These are phyloP conservation scores for Pristionchus exspectatus DNA, from an alignment of 2,888 invertebrate genomes.

Conservation along the genomic window DNA sequence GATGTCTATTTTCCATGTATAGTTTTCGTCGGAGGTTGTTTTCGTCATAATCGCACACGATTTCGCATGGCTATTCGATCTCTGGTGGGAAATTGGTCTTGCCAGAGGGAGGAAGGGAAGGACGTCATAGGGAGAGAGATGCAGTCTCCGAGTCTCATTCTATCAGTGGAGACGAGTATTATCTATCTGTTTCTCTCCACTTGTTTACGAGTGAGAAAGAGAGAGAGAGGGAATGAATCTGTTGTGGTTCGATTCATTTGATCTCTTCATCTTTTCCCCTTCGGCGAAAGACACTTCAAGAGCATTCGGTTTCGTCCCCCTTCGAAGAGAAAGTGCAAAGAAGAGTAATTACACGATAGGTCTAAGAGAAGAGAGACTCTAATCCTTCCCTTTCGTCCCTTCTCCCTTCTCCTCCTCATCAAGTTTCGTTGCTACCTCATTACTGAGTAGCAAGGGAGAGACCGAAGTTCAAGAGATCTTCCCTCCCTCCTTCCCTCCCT, in stretches of 20 bases:
- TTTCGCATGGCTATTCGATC: no score
- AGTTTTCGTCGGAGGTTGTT: no score
- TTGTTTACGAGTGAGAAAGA: background rate
- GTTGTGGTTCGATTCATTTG: slow-evolving; percentile 25
- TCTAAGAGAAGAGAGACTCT: background rate
- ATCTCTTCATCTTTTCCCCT: slow-evolving; percentile 4
- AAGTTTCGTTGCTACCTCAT: slow-evolving; percentile 40
- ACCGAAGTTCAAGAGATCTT: slow-evolving; percentile 12
- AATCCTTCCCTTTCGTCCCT: background rate
- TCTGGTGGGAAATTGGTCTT: no score
- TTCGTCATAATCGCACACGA: no score
- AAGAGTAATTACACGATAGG: slow-evolving; percentile 32
- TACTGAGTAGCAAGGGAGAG: slow-evolving; percentile 33
- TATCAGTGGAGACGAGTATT: background rate
- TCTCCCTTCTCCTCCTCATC: slow-evolving; percentile 11
- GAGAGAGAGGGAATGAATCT: background rate
- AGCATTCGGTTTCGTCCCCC: background rate
- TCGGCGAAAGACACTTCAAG: background rate
- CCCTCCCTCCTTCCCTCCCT: background rate
- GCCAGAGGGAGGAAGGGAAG: no score
- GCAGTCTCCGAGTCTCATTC: no score
- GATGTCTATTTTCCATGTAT: background rate
- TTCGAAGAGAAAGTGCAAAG: slow-evolving; percentile 12
- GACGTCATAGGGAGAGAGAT: no score
- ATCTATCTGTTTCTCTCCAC: slow-evolving; percentile 25